Conservation (phyloP, 2,888 invertebrate species). For the Nomada hirtipes region DNA sequence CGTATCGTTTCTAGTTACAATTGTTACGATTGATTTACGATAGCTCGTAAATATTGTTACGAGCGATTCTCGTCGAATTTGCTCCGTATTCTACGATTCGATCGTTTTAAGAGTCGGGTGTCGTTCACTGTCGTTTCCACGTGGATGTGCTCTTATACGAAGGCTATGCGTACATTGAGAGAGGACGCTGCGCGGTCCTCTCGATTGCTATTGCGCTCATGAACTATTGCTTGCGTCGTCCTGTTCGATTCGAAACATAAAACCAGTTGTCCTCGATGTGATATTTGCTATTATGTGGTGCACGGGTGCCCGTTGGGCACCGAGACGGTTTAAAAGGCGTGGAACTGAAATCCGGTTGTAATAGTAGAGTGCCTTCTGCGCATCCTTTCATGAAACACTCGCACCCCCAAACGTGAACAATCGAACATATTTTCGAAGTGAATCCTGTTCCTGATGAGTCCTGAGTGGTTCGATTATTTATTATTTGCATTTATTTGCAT, state of each 20-base stretch:
- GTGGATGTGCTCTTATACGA: constrained; percentile 53
- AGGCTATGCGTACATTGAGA: constrained; percentile 35
- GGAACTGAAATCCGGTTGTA: constrained; percentile 64
- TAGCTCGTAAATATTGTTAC: too few relatives aligned
- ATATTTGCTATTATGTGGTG: constrained; percentile 28
- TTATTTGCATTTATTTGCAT: neutral
- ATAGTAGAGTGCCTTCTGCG: constrained; percentile 52
- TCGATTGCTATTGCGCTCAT: constrained; percentile 47
- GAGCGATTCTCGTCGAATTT: constrained; percentile 2
- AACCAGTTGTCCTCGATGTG: constrained; percentile 64
- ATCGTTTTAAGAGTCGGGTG: constrained; percentile 35
- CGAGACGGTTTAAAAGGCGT: constrained; percentile 28
- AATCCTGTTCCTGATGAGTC: constrained; percentile 6
- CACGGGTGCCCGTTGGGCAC: constrained; percentile 13
- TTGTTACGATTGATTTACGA: too few relatives aligned
- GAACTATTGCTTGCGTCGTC: constrained; percentile 47
- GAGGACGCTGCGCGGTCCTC: constrained; percentile 40
- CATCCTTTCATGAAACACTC: constrained; percentile 56
- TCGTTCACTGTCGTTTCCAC: constrained; percentile 50
- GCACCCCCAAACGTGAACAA: constrained; percentile 34
- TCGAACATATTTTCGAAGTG: constrained; percentile 9
- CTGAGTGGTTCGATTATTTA: constrained; percentile 30
- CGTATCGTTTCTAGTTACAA: neutral
- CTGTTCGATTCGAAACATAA: constrained; percentile 66
- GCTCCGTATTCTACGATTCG: constrained; percentile 17